These are phyloP conservation scores for Plebejus anna DNA, from an alignment of 2,888 invertebrate genomes.

Conservation along the genomic window DNA sequence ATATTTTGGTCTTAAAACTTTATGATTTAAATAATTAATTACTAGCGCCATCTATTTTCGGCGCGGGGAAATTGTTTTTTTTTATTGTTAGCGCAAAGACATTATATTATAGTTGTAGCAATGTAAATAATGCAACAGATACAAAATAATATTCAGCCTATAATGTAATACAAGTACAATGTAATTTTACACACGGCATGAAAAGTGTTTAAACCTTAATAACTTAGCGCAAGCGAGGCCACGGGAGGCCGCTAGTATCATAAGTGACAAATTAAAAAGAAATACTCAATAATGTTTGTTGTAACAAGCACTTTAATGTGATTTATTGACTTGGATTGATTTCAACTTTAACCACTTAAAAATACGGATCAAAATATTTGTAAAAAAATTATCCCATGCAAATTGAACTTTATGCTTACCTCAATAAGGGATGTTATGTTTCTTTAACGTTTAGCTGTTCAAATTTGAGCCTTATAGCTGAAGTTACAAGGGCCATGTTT, in stretches of 20 bases:
- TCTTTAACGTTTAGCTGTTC: neutral
- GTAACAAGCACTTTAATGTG: constrained; percentile 19
- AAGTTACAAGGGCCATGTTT: neutral
- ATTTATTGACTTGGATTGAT: constrained; percentile 22
- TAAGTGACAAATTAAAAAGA: constrained; percentile 22
- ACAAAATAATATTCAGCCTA: constrained; percentile 33
- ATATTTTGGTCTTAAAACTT: too few relatives aligned
- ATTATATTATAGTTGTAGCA: neutral
- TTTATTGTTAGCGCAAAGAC: neutral
- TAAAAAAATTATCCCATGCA: constrained; percentile 31
- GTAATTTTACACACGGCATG: constrained; percentile 29
- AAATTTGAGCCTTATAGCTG: neutral
- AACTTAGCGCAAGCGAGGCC: neutral
- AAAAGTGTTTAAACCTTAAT: constrained; percentile 18
- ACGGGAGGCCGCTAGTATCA: constrained; percentile 19
- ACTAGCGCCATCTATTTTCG: constrained; percentile 4
- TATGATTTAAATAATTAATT: neutral
- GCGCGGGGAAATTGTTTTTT: constrained; percentile 32
- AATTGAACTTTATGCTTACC: neutral
- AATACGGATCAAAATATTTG: constrained; percentile 30
- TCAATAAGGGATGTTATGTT: neutral
- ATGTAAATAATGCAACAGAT: neutral
- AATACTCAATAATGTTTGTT: constrained; percentile 15
- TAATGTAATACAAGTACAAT: constrained; percentile 31
- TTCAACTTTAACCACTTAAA: constrained; percentile 23